These are phyloP conservation scores for Lepidothrix coronata DNA, from an alignment of 2,113 vertebrate genomes.

Conservation along the genomic window DNA sequence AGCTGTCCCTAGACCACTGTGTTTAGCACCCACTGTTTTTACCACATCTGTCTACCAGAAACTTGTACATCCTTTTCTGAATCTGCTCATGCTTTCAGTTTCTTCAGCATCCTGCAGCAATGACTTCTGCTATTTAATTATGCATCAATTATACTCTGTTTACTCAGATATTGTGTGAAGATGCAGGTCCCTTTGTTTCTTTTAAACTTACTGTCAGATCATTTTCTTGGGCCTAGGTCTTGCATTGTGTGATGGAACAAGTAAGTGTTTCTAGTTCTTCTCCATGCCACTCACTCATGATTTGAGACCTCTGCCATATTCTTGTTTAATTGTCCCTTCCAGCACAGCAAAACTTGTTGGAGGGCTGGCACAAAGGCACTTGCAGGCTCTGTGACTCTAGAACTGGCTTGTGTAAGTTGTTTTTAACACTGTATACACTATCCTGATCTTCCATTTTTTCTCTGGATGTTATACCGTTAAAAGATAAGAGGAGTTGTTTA, in stretches of 20 bases:
- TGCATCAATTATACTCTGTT: conserved; percentile 1
- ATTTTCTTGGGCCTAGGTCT: neutral
- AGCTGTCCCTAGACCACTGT: neutral
- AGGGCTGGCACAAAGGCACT: neutral
- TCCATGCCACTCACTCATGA: neutral
- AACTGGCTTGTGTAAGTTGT: neutral
- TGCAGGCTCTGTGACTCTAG: neutral
- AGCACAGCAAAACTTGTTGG: neutral
- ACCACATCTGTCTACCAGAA: neutral
- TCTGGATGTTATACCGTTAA: neutral
- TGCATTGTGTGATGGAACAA: neutral
- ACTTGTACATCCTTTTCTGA: neutral
- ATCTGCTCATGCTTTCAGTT: neutral
- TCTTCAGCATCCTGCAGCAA: neutral
- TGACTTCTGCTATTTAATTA: conserved; percentile 2
- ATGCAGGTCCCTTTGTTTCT: neutral
- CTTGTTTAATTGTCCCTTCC: neutral
- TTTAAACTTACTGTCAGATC: neutral
- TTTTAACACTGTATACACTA: neutral
- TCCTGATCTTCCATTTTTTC: neutral
- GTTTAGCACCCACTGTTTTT: neutral
- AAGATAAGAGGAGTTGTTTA: neutral
- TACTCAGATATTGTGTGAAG: neutral
- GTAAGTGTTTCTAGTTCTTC: neutral
- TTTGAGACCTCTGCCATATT: neutral